phyloP scores from a whole-genome alignment of 2,888 invertebrate species.

The Holacanthella duospinosa region DNA sequence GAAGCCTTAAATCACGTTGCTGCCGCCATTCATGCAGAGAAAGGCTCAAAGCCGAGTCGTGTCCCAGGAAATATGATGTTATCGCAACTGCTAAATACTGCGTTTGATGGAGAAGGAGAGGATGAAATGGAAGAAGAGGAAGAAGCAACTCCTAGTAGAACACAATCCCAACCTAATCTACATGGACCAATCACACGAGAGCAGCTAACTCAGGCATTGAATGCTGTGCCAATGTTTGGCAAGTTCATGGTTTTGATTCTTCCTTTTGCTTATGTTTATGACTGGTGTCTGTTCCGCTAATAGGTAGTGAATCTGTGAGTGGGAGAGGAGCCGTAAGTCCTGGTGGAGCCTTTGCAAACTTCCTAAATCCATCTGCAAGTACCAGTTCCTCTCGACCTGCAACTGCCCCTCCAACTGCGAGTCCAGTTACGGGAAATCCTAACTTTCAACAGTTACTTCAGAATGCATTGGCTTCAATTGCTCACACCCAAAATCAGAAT shows the following conservation, averaged over 20 bases:
- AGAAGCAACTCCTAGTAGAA: background rate
- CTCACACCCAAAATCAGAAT: conserved; percentile 9
- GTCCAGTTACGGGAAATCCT: background rate
- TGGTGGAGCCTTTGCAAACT: background rate
- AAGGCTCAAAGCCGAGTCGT: background rate
- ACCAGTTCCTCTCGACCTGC: conserved; percentile 1
- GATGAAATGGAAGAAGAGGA: conserved; percentile 11
- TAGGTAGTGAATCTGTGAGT: too few species aligned
- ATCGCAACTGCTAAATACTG: background rate
- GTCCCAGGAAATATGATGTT: background rate
- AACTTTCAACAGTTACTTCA: background rate
- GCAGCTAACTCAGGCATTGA: background rate
- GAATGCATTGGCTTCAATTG: conserved; percentile 1
- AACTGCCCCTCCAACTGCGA: background rate
- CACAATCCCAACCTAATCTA: background rate
- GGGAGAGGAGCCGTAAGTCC: background rate
- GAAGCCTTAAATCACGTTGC: conserved; percentile 59
- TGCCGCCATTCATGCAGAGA: conserved; percentile 44
- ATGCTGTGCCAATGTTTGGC: background rate
- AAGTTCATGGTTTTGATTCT: background rate
- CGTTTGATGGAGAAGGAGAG: background rate
- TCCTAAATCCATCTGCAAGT: background rate
- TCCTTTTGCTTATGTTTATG: too few species aligned
- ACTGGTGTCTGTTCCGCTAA: background rate
- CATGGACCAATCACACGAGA: conserved; percentile 3